Percentiles rank a stretch among this genome's conserved stretches.
Conservation (phyloP, 2,113 vertebrate genomes). For the Cryptotis parvus region DNA sequence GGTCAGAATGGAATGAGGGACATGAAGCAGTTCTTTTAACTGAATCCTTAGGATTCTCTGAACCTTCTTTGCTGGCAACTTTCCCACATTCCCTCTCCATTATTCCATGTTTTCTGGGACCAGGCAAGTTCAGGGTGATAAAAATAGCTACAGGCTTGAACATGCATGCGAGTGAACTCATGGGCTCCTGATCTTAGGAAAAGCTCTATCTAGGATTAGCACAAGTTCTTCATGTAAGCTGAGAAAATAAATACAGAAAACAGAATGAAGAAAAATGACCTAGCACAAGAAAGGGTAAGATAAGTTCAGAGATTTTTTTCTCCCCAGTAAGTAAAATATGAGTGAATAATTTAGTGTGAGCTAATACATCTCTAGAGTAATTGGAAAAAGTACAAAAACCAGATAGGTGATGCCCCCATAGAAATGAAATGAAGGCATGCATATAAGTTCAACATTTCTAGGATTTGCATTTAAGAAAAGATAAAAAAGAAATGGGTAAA, state of each 20-base stretch:
- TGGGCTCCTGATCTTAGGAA: neutral
- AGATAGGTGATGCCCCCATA: neutral
- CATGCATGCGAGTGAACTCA: neutral
- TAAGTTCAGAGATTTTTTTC: constrained; percentile 23
- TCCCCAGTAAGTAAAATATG: neutral
- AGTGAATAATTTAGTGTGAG: neutral
- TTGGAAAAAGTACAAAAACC: neutral
- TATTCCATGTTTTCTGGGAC: too few species aligned
- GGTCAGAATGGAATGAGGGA: neutral
- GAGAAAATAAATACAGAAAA: constrained; percentile 29
- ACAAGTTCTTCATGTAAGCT: neutral
- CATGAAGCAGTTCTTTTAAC: neutral
- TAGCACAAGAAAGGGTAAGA: constrained; percentile 1
- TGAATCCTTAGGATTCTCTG: too few species aligned
- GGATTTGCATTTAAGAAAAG: neutral
- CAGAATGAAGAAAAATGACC: constrained; percentile 18
- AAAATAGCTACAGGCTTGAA: neutral
- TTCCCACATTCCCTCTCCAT: neutral
- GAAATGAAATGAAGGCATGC: neutral
- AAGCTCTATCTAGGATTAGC: constrained; percentile 28
- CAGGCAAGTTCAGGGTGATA: too few species aligned
- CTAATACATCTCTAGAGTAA: neutral
- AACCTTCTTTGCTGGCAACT: neutral
- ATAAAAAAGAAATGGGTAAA: neutral
- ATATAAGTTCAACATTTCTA: too few species aligned